Percentiles rank a stretch among this genome's conserved stretches.
These are phyloP conservation scores for Acleris laterana DNA, from an alignment of 2,888 invertebrate species.

Conservation along the genomic window DNA sequence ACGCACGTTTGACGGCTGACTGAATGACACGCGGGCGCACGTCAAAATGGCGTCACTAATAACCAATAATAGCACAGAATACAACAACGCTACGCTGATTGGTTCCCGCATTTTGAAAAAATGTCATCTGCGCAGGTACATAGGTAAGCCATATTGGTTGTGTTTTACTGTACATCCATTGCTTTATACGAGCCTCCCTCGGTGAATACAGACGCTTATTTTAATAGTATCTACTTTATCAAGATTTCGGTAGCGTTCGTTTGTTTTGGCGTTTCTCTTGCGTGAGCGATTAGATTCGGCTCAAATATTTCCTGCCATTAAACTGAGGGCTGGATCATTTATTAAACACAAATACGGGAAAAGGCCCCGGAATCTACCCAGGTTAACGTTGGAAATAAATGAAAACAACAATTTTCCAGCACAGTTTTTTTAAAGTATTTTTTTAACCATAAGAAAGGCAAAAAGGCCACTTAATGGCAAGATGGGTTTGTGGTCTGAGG, in stretches of 20 bases:
- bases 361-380: background rate
- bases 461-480: no score
- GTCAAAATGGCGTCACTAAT: no score
- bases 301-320: constrained; percentile 20
- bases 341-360: constrained; percentile 9
- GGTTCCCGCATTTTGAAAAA: no score
- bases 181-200: no score
- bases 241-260: constrained; percentile 11
- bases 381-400: background rate
- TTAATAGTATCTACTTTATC: constrained; percentile 9
- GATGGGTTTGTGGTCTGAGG: no score
- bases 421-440: background rate
- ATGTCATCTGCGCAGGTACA: no score
- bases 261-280: constrained; percentile 12
- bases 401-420: background rate
- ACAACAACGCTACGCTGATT: no score
- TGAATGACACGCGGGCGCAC: no score
- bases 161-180: no score
- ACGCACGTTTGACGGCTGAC: no score
- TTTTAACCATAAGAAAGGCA: background rate
- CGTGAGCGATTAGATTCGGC: constrained; percentile 19
- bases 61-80: no score
- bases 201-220: background rate
- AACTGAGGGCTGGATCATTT: constrained; percentile 17
- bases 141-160: no score